These are phyloP conservation scores for Melanotaenia pygmaea DNA, from an alignment of 2,797 vertebrate genomes.

Conservation along the genomic window DNA sequence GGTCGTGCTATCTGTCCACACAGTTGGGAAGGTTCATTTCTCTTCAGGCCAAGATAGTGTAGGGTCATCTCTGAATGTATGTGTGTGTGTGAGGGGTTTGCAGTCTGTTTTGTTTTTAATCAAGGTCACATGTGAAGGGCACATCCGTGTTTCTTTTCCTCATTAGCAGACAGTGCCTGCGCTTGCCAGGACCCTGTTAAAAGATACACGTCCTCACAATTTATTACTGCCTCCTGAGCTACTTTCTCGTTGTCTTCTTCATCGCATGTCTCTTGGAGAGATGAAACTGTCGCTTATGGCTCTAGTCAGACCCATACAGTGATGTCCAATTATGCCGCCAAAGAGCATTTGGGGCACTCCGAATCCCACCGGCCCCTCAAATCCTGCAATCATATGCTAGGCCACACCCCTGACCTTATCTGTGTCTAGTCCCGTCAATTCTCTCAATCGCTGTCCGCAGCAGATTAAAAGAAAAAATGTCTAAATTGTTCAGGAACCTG, in stretches of 20 bases:
- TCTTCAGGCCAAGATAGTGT: conserved; percentile 74
- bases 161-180: conserved; percentile 39
- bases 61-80: conserved; percentile 39
- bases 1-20: conserved; percentile 39
- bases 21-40: conserved; percentile 51
- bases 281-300: conserved; percentile 42
- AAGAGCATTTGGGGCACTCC: conserved; percentile 37
- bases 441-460: conserved; percentile 50
- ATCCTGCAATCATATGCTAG: conserved; percentile 51
- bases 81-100: conserved; percentile 58
- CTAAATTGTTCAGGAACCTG: conserved; percentile 61
- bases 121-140: conserved; percentile 63
- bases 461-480: conserved; percentile 39
- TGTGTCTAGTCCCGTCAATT: conserved; percentile 38
- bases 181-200: conserved; percentile 44
- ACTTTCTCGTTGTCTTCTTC: conserved; percentile 2
- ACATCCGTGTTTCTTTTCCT: conserved; percentile 60
- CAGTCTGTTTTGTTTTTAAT: conserved; percentile 57
- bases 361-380: conserved; percentile 56
- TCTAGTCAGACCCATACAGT: conserved; percentile 32
- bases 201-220: conserved; percentile 15
- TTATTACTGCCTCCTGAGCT: conserved; percentile 18
- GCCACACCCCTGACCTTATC: conserved; percentile 62
- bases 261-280: conserved; percentile 17
- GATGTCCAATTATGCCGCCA: conserved; percentile 63